Conservation (phyloP, 2,113 vertebrate species). For the Synchiropus splendidus region DNA sequence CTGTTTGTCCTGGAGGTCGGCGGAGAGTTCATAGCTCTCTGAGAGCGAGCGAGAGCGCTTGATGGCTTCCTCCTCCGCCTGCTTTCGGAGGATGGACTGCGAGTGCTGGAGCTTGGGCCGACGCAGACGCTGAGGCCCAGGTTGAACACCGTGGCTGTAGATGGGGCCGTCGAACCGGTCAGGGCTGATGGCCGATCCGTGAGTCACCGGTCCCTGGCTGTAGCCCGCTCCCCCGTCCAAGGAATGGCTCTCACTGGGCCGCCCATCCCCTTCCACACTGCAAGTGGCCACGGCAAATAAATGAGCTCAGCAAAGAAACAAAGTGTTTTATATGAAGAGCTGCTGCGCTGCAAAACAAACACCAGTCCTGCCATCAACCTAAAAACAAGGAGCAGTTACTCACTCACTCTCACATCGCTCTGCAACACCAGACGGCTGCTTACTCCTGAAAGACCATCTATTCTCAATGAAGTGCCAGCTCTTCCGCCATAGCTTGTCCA, state of each 20-base stretch:
- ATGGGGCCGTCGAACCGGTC: conserved; percentile 81
- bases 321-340: not conserved
- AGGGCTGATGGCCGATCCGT: conserved; percentile 79
- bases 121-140: conserved; percentile 79
- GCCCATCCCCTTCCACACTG: conserved; percentile 92
- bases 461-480: conserved; percentile 61
- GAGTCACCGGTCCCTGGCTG: conserved; percentile 76
- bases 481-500: conserved; percentile 66
- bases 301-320: too few relatives aligned
- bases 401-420: conserved; percentile 57
- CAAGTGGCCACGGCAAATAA: conserved; percentile 10
- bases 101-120: conserved; percentile 93
- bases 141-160: conserved; percentile 72
- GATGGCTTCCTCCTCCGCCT: conserved; percentile 96
- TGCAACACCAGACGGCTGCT: conserved; percentile 12
- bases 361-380: not conserved
- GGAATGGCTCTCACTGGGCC: conserved; percentile 79
- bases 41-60: conserved; percentile 92
- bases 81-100: conserved; percentile 89
- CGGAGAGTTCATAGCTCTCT: conserved; percentile 98
- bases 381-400: conserved; percentile 44
- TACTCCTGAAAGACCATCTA: conserved; percentile 47
- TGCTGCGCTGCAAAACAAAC: not conserved
- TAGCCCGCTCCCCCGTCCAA: conserved; percentile 78
- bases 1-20: conserved; percentile 98